Base-by-base conservation (phyloP, 2,797 vertebrate genomes). In the Catostomus latipinnis region DNA sequence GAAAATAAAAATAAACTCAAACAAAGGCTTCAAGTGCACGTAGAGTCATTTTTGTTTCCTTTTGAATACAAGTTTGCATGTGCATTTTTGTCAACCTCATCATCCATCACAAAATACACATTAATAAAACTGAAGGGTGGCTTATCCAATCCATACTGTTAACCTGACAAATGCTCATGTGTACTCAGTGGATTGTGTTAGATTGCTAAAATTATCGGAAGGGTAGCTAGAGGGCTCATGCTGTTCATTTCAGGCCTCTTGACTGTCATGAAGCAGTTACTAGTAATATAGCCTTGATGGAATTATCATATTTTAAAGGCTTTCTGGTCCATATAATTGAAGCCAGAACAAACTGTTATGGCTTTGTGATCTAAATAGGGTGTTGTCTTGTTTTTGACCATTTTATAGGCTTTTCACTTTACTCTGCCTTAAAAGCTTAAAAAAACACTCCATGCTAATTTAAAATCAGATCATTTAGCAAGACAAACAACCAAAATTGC, bases 401-500 rank as follows among this genome's bases (percentile, higher is more conserved):
- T 56, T 56, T 63, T 74, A 5, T 34, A 48, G 8, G 57, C 8
- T 10, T 73, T 34, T 62, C 11, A 7, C 0, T 61, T 4, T 18
- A 34, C 34, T 34, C 34, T 34, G 34, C 34, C 34, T 34, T 22
- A 73, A n/a, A 61, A 61, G 18, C 14, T 49, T 50, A 5, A 68
- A 12, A 12, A 1, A 50, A 6, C 18, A 48, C 66, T 8, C 6
- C 56, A 43, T 52, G 18, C 9, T 43, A 1, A 66, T 61, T 60
- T 73, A 34, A 34, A 34, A 34, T 56, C 16, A 67, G n/a, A 58
- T 58, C 34, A 16, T 67, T 65, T 34, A 62, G 12, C 9, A 8
- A 69, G 18, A 69, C 46, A 78, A 71, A 70, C 57, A 61, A 18
- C 18, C 0, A 16, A 67, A 77, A 77, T 16, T 13, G 34, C 34